Conservation (phyloP, 1,140 invertebrate genomes). For the Apocrypta bakeri region DNA sequence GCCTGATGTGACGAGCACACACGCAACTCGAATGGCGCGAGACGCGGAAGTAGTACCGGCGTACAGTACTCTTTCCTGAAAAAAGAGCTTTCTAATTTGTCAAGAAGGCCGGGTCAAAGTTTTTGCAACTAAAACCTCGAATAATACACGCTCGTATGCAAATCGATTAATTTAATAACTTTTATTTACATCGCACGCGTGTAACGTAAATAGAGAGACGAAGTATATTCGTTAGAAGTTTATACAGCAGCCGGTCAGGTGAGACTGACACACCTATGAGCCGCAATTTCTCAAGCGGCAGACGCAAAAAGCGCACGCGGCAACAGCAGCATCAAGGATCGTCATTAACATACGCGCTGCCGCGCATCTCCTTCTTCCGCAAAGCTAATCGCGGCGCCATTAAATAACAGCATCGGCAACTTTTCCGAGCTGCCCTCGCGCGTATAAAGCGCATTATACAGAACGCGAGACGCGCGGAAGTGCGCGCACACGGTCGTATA, state of each 20-base stretch:
- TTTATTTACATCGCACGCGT: no score
- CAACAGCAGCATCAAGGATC: background rate
- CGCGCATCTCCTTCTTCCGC: background rate
- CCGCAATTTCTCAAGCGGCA: background rate
- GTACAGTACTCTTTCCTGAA: background rate
- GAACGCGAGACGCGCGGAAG: slow-evolving; percentile 31
- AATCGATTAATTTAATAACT: slow-evolving; percentile 27
- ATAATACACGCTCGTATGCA: background rate
- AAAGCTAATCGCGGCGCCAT: slow-evolving; percentile 18
- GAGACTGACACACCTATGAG: background rate
- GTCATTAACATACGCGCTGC: background rate
- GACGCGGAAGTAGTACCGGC: slow-evolving; percentile 22
- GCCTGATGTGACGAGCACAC: slow-evolving; percentile 71
- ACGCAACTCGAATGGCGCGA: slow-evolving; percentile 51
- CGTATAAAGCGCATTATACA: slow-evolving; percentile 28
- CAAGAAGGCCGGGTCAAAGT: background rate
- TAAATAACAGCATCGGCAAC: slow-evolving; percentile 13
- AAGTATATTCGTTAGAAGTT: no score
- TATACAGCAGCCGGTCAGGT: background rate
- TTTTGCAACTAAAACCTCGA: slow-evolving; percentile 30
- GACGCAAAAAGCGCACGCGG: background rate
- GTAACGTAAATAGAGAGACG: no score
- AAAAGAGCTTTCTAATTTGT: slow-evolving; percentile 31
- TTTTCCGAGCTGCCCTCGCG: background rate
- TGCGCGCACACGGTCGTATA: no score